Base-by-base conservation (phyloP, 2,797 vertebrate species). In the Mormyrops boulengeri region DNA sequence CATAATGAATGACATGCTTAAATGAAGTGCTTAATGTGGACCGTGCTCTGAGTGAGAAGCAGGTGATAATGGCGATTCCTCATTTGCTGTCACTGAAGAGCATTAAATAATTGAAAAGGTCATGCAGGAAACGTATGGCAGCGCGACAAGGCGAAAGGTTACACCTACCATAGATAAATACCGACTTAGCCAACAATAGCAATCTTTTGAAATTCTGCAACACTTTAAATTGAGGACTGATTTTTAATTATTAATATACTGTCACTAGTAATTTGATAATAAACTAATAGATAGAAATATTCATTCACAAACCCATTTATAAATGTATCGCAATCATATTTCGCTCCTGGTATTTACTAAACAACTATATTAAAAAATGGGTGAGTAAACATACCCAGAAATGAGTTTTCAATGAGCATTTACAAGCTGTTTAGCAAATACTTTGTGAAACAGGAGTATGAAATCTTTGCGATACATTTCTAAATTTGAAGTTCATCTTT, bases 41-140 rank as follows among this genome's bases (percentile, higher is more conserved):
- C 73, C 73, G 0, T 80, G 38, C 34, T 44, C 38, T 9, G 73
- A 38, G 7, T 52, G 47, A 73, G 22, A 17, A 73, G 47, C 47
- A 19, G 14, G 44, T 50, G 11, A 88, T 73, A 44, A 52, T 50
- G 52, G 88, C 44, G 19, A 55, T 52, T 69, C 12, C 26, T 80
- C 55, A 52, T 38, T 77, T 38, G 5, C 49, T 14, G 38, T 38
- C 14, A 49, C 9, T 82, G 9, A 55, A 55, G 52, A 19, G 88
- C 47, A 50, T 52, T 88, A 77, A 77, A 73, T 88, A 19, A 53
- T 73, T 53, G 30, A n/a, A 77, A 73, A 50, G 66, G 88, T 80
- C 88, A 53, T 17, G 6, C 11, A 53, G 66, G 88, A 69, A 87
- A 55, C n/a, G 52, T 57, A 38, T 88, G 86, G 34, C 19, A 44